Conservation (phyloP, 2,888 invertebrate species). For the Gortyna flavago region DNA sequence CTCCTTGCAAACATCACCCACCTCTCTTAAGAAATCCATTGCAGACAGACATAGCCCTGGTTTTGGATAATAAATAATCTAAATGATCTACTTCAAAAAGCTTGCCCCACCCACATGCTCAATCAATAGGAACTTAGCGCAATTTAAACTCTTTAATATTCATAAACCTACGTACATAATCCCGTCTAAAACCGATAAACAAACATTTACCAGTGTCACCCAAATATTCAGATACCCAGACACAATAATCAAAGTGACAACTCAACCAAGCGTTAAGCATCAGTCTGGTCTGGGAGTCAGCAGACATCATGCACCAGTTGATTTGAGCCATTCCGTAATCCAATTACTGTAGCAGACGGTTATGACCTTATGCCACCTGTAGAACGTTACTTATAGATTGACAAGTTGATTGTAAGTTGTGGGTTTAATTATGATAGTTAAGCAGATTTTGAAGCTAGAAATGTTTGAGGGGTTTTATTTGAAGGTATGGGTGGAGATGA, state of each 20-base stretch:
- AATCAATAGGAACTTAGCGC: background rate
- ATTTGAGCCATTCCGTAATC: conserved; percentile 80
- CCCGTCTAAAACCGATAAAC: conserved; percentile 32
- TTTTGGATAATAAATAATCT: background rate
- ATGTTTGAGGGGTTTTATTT: conserved; percentile 21
- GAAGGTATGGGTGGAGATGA: background rate
- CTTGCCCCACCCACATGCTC: background rate
- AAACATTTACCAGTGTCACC: conserved; percentile 28
- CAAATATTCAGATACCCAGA: conserved; percentile 38
- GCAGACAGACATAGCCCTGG: no score
- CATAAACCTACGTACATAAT: conserved; percentile 27
- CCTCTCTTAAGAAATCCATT: no score
- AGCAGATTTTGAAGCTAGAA: conserved; percentile 23
- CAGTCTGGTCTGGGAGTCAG: conserved; percentile 49
- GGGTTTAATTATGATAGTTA: conserved; percentile 43
- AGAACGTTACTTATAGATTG: conserved; percentile 52
- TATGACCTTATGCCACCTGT: conserved; percentile 70
- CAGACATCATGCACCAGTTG: conserved; percentile 83
- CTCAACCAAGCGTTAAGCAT: conserved; percentile 51
- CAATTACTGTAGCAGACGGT: conserved; percentile 75
- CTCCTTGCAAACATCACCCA: no score
- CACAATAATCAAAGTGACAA: conserved; percentile 55
- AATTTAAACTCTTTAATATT: conserved; percentile 21
- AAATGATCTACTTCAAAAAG: background rate
- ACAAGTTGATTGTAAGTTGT: conserved; percentile 49